Percentiles rank a stretch among this genome's conserved stretches.
phyloP scores from a whole-genome alignment of 2,888 invertebrate genomes.

The Morpho helenor region DNA sequence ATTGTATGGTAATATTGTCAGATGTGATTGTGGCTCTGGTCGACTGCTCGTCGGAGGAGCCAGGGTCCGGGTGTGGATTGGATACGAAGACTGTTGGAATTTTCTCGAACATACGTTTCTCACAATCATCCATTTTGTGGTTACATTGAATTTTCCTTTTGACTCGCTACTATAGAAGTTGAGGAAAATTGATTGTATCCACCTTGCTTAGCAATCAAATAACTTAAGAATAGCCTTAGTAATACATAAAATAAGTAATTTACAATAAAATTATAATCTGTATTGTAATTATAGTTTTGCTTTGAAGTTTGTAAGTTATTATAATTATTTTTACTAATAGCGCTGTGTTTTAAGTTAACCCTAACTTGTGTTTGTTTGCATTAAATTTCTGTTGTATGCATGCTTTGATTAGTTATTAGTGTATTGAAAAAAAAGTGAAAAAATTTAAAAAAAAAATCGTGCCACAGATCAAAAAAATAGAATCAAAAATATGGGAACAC shows the following conservation, averaged over 20 bases:
- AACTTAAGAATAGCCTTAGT: background rate
- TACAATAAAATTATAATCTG: no score
- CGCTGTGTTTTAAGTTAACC: no score
- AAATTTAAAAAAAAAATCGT: conserved; percentile 13
- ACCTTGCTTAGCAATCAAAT: conserved; percentile 4
- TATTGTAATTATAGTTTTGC: no score
- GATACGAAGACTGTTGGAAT: conserved; percentile 22
- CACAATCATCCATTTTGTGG: conserved; percentile 3
- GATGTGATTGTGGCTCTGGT: conserved; percentile 28
- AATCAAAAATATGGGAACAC: conserved; percentile 13
- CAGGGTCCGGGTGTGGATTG: conserved; percentile 20
- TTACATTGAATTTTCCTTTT: conserved; percentile 13
- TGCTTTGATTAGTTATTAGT: conserved; percentile 3
- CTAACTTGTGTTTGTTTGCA: conserved; percentile 1
- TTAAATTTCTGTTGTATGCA: background rate
- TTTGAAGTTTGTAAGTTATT: no score
- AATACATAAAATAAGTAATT: no score
- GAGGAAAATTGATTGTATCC: conserved; percentile 6
- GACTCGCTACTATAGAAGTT: background rate
- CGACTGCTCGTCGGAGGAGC: conserved; percentile 16
- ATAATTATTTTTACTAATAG: no score
- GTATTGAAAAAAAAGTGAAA: conserved; percentile 11
- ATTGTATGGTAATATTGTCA: conserved; percentile 37
- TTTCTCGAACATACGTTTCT: conserved; percentile 8
- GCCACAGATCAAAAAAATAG: conserved; percentile 10